Conservation (phyloP, 2,113 vertebrate species). For the Psilopsiagon aurifrons region DNA sequence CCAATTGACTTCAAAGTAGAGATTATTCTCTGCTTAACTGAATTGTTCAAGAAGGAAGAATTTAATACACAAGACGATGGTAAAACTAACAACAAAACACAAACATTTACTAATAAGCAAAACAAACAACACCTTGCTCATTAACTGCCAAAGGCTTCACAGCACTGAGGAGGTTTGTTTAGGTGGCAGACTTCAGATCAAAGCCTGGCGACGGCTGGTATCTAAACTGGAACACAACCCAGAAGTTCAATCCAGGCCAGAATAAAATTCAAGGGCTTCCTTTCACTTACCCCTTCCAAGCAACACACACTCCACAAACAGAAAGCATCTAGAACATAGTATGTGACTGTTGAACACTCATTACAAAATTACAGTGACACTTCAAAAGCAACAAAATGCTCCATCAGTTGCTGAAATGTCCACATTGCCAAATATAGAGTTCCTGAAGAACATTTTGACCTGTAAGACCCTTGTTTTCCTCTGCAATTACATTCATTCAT, state of each 20-base stretch:
- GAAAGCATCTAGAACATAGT: neutral
- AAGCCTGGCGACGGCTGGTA: neutral
- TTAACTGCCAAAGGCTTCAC: neutral
- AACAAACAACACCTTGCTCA: neutral
- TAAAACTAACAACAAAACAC: neutral
- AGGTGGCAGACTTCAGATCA: neutral
- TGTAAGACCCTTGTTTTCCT: neutral
- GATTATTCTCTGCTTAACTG: neutral
- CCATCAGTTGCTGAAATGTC: neutral
- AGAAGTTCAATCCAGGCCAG: neutral
- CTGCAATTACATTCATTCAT: neutral
- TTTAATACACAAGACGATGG: neutral
- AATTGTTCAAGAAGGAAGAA: neutral
- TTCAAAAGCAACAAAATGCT: neutral
- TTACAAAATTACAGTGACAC: constrained; percentile 15
- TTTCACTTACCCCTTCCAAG: neutral
- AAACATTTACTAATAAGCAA: neutral
- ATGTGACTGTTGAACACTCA: neutral
- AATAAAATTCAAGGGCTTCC: neutral
- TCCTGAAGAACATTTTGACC: neutral
- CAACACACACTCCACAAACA: neutral
- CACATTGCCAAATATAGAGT: neutral
- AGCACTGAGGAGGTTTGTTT: neutral
- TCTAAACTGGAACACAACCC: neutral
- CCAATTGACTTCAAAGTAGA: neutral